A percentile compares a stretch with the other conserved stretches of the same genome.
Evolutionary conservation across 1,140 invertebrate species (phyloP).

Genomic region (Trichomalopsis sarcophagae): DNA sequence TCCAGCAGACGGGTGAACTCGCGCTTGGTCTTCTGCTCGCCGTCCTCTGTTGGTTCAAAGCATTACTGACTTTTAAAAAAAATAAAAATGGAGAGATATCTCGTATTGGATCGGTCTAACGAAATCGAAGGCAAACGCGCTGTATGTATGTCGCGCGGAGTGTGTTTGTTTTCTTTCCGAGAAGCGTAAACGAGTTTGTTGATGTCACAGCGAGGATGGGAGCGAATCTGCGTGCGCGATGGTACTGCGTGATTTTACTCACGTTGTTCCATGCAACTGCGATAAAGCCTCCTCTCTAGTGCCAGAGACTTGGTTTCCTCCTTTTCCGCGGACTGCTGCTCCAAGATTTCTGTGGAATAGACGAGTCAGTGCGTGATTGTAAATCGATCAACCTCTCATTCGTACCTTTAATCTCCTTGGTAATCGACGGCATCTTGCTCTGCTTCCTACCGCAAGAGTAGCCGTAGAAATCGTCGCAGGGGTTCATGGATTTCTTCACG

Average conservation of each 20-base stretch:
- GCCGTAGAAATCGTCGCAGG: conserved; percentile 42
- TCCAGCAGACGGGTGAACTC: conserved; percentile 29
- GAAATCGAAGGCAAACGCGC: background rate
- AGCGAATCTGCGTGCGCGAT: background rate
- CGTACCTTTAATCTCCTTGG: conserved; percentile 40
- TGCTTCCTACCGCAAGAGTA: conserved; percentile 26
- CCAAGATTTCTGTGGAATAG: conserved; percentile 38
- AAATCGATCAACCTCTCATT: no score
- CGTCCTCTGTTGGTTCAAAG: background rate
- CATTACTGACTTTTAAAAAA: background rate
- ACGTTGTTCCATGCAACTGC: conserved; percentile 52
- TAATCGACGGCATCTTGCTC: conserved; percentile 18
- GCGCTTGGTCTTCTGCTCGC: conserved; percentile 1
- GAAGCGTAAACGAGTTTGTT: background rate
- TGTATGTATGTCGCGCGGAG: background rate
- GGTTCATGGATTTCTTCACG: conserved; percentile 33
- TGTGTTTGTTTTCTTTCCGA: conserved; percentile 9
- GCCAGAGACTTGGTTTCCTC: conserved; percentile 43
- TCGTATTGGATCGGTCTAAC: background rate
- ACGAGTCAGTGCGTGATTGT: no score
- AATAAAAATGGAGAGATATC: background rate
- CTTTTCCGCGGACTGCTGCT: background rate
- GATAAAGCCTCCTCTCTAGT: conserved; percentile 47
- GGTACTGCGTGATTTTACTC: conserved; percentile 13
- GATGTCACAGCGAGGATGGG: background rate